Conservation (phyloP, 64 coral and sea anemone species). For the Acropora tenuis region DNA sequence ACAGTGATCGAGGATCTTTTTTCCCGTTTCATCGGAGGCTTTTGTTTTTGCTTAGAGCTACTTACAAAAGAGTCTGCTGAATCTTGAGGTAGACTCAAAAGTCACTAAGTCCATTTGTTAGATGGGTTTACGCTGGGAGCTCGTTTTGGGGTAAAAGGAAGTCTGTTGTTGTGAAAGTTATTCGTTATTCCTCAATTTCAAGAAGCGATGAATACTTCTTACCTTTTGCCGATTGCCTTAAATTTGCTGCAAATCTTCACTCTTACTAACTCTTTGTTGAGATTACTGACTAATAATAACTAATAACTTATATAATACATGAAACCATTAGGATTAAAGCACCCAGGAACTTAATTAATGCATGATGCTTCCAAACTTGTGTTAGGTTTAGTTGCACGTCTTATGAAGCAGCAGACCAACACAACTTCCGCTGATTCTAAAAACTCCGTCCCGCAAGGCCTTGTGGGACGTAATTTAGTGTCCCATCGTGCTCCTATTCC, state of each 20-base stretch:
- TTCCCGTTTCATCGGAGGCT: too few species aligned
- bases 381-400: conserved; percentile 50
- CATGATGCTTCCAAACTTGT: conserved; percentile 32
- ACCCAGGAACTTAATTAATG: background rate
- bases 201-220: background rate
- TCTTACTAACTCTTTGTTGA: background rate
- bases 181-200: background rate
- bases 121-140: too few species aligned
- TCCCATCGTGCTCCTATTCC: conserved; percentile 32
- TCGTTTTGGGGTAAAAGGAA: too few species aligned
- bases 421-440: conserved; percentile 50
- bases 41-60: too few species aligned
- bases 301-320: too few species aligned
- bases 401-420: conserved; percentile 23
- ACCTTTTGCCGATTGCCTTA: background rate
- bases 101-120: background rate
- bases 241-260: background rate
- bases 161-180: too few species aligned
- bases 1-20: too few species aligned
- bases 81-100: too few species aligned
- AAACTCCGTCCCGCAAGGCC: conserved; percentile 26
- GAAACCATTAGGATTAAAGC: too few species aligned
- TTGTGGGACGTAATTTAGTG: conserved; percentile 22
- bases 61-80: too few species aligned
- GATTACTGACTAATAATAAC: background rate